Evolutionary conservation across 2,888 invertebrate species (phyloP).

Genomic region (Nasonovia ribisnigri): DNA sequence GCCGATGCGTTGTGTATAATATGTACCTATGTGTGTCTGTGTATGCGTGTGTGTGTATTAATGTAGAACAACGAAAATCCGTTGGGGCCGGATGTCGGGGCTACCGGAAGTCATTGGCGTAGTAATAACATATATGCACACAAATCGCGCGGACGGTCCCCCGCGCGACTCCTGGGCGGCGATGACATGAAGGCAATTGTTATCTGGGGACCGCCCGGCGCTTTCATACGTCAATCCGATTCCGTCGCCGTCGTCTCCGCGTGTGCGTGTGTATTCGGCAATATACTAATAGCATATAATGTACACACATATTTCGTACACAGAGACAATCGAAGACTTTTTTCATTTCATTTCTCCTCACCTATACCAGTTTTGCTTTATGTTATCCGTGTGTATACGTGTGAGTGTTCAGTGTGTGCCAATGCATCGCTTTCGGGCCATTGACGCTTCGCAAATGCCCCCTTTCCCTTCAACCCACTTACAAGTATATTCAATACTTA

Average conservation of each 20-base stretch:
- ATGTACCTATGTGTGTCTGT: not conserved
- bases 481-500: not conserved
- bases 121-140: slow-evolving; percentile 51
- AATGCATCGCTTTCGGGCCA: slow-evolving; percentile 50
- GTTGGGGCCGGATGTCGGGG: slow-evolving; percentile 62
- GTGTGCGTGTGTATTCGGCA: not conserved
- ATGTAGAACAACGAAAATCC: slow-evolving; percentile 61
- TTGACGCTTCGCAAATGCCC: slow-evolving; percentile 23
- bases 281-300: slow-evolving; percentile 1
- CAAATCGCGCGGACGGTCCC: slow-evolving; percentile 33
- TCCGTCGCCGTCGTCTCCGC: slow-evolving; percentile 25
- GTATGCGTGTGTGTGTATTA: not conserved
- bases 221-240: slow-evolving; percentile 65
- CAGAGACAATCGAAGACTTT: slow-evolving; percentile 45
- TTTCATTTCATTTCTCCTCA: not conserved
- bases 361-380: slow-evolving; percentile 1
- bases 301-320: not conserved
- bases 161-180: slow-evolving; percentile 64
- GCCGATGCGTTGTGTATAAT: slow-evolving; percentile 1
- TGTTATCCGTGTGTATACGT: not conserved
- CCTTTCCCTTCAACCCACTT: not conserved
- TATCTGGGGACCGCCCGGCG: slow-evolving; percentile 64
- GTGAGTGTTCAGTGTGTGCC: not conserved
- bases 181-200: slow-evolving; percentile 64
- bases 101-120: slow-evolving; percentile 63